Base-by-base conservation (phyloP, 2,113 vertebrate species). In the Bubalus kerabau region DNA sequence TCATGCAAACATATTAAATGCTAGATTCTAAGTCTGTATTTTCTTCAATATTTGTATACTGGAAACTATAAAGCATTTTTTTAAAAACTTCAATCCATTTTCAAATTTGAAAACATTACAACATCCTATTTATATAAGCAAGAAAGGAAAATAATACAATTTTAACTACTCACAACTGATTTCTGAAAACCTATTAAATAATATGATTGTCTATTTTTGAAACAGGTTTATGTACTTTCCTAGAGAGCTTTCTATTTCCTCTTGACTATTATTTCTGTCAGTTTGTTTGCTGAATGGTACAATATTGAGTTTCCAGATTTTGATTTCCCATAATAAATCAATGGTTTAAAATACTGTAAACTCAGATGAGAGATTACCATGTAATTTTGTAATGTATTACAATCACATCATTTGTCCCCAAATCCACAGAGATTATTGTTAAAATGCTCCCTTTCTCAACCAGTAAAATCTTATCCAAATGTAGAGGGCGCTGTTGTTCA, bases 401-500 rank as follows among this genome's bases (percentile, higher is more conserved):
- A 97, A 98, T 97, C 71, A 84, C 24, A 96, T 76, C 60, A 32
- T 71, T 94, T 94, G 56, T 97, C 50, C 87, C 94, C 62, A 85
- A 92, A 85, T 50, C 93, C 96, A 80, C 93, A 97, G 81, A 80
- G 97, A 97, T 90, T 98, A 95, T 91, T 98, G 97, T 95, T 94
- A 86, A 98, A 97, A 98, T 50, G 74, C 84, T 98, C 43, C 80
- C 95, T 98, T 97, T 60, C 78, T 87, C 76, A 97, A 97, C 48
- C 15, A 80, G 78, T 17, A 92, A 80, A 82, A 92, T 87, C 89
- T 67, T 87, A 98, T 98, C 97, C 97, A 98, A 98, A 92, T 98
- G 98, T 99, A 99, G 99, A 99, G 99, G 99, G 99, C 99, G 99
- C 99, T 99, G 98, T 99, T 99, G 99, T 62, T 99, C 98, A 80